A percentile compares a stretch with the other conserved stretches of the same genome.
Evolutionary conservation across 2,113 vertebrate genomes (phyloP).

Genomic region (Cebidichthys violaceus): DNA sequence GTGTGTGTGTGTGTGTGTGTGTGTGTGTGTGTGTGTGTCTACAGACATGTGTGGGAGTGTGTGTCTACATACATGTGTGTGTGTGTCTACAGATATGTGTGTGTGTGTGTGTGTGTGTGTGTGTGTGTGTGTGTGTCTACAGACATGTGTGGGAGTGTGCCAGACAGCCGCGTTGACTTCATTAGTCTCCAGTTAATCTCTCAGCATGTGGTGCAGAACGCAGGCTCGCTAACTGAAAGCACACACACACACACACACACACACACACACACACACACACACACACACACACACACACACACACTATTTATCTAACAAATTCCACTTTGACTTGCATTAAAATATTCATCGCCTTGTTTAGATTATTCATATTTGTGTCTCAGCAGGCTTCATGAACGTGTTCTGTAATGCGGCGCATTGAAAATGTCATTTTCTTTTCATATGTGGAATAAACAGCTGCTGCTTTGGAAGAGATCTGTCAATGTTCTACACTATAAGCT

Average conservation of each 20-base stretch:
- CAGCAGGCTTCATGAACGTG: neutral
- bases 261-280: neutral
- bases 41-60: no score
- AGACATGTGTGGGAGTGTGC: constrained; percentile 21
- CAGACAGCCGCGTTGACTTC: constrained; percentile 42
- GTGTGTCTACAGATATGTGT: neutral
- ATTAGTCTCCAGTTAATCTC: constrained; percentile 56
- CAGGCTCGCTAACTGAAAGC: neutral
- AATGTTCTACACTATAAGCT: neutral
- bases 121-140: neutral
- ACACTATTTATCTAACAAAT: neutral
- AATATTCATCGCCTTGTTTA: neutral
- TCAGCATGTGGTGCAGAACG: constrained; percentile 35
- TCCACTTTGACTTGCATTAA: neutral
- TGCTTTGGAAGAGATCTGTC: neutral
- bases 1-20: neutral
- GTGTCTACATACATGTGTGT: constrained; percentile 8
- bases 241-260: neutral
- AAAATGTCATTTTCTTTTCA: neutral
- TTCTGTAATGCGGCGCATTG: neutral
- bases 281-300: neutral
- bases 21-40: neutral
- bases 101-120: neutral
- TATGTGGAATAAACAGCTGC: neutral
- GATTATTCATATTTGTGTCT: neutral